phyloP scores from a whole-genome alignment of 1,140 invertebrate genomes.

The Saccostrea cuccullata region DNA sequence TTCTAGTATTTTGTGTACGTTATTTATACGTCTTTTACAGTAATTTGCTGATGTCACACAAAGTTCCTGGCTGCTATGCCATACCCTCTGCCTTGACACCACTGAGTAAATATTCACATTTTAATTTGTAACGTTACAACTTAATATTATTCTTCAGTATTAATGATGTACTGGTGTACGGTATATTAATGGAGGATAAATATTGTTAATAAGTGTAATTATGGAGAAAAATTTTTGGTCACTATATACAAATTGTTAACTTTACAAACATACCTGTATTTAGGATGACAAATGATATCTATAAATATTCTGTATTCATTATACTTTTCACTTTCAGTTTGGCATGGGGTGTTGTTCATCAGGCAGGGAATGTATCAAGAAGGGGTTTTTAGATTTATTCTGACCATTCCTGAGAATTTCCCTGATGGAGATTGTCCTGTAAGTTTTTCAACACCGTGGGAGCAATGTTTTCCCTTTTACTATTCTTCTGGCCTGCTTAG shows the following conservation, averaged over 20 bases:
- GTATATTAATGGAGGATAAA: too few relatives aligned
- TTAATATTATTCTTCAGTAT: too few relatives aligned
- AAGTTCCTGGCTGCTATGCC: slow-evolving; percentile 92
- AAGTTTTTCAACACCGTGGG: too few relatives aligned
- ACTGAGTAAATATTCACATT: slow-evolving; percentile 77
- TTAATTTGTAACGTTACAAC: neutral
- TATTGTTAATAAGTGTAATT: too few relatives aligned
- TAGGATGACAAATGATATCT: neutral
- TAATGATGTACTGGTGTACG: too few relatives aligned
- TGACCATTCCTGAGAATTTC: slow-evolving; percentile 91
- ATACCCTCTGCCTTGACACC: slow-evolving; percentile 90
- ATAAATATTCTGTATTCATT: too few relatives aligned
- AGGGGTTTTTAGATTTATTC: slow-evolving; percentile 92
- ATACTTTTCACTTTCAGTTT: slow-evolving; percentile 85
- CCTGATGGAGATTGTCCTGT: slow-evolving; percentile 91
- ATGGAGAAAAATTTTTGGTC: too few relatives aligned
- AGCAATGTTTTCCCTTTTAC: too few relatives aligned
- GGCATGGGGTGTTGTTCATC: slow-evolving; percentile 96
- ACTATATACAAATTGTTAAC: too few relatives aligned
- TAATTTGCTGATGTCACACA: slow-evolving; percentile 90
- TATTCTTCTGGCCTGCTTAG: too few relatives aligned
- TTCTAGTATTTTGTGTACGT: too few relatives aligned
- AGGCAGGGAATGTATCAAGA: slow-evolving; percentile 91
- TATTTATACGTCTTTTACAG: slow-evolving; percentile 80
- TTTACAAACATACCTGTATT: too few relatives aligned